Conservation (phyloP, 2,888 invertebrate species). For the Oscheius sp. region DNA sequence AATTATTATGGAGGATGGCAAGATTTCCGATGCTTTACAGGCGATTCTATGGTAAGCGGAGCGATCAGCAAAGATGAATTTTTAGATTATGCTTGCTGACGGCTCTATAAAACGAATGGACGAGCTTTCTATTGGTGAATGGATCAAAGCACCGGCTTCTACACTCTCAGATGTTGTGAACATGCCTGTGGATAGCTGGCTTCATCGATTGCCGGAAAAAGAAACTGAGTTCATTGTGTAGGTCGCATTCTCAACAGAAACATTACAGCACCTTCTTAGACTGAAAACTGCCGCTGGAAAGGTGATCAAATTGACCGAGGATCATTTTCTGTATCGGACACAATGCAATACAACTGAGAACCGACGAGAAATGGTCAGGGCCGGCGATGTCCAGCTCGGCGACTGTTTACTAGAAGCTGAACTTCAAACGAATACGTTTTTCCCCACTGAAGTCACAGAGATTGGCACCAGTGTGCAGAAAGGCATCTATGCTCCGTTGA, state of each 20-base stretch:
- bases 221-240: not conserved
- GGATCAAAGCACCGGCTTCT: not conserved
- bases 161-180: not conserved
- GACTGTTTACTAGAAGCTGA: not conserved
- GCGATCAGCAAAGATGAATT: not conserved
- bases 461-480: not conserved
- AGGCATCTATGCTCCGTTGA: slow-evolving; percentile 1
- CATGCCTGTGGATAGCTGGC: not conserved
- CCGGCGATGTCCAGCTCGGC: not conserved
- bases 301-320: not conserved
- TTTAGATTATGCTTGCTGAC: not conserved
- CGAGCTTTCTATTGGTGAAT: not conserved
- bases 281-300: not conserved
- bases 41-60: not conserved
- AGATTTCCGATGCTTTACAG: not conserved
- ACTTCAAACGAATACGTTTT: not conserved
- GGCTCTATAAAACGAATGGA: slow-evolving; percentile 1
- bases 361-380: not conserved
- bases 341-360: not conserved
- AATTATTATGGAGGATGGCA: no score
- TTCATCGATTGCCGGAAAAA: slow-evolving; percentile 1
- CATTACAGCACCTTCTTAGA: not conserved
- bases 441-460: not conserved
- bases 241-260: not conserved
- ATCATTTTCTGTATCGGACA: not conserved